phyloP scores from a whole-genome alignment of 2,113 vertebrate genomes.

The Alligator mississippiensis region DNA sequence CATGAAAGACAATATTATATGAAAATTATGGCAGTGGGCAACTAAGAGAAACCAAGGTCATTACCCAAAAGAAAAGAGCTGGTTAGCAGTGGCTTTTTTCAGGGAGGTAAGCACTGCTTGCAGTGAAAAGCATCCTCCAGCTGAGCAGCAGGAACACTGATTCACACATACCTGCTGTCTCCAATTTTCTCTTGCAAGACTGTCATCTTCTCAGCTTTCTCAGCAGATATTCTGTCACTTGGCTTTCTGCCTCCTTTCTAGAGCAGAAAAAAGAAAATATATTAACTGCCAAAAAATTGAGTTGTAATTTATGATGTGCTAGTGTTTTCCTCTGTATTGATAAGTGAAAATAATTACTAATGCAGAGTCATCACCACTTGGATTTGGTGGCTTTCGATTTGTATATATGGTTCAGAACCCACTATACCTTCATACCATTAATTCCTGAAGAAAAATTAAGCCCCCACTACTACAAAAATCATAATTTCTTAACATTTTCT shows the following conservation, averaged over 20 bases:
- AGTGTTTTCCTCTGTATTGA: slow-evolving; percentile 58
- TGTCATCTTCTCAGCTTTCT: slow-evolving; percentile 73
- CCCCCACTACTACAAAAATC: slow-evolving; percentile 31
- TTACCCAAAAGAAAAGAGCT: background rate
- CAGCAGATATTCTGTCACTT: slow-evolving; percentile 64
- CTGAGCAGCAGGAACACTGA: slow-evolving; percentile 47
- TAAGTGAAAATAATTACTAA: slow-evolving; percentile 56
- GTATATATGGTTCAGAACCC: slow-evolving; percentile 44
- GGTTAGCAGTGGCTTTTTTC: background rate
- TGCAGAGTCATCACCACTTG: slow-evolving; percentile 62
- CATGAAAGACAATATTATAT: background rate
- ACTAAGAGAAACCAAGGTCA: background rate
- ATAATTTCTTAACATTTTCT: background rate
- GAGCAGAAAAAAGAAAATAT: background rate
- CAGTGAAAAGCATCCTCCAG: slow-evolving; percentile 34
- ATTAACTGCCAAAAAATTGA: slow-evolving; percentile 45
- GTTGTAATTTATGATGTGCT: slow-evolving; percentile 61
- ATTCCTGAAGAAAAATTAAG: slow-evolving; percentile 46
- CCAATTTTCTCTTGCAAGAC: slow-evolving; percentile 66
- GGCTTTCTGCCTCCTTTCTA: slow-evolving; percentile 71
- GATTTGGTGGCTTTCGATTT: slow-evolving; percentile 43
- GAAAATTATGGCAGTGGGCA: background rate
- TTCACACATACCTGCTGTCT: slow-evolving; percentile 76
- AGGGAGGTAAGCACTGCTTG: background rate
- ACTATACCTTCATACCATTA: slow-evolving; percentile 44